Evolutionary conservation across 1,140 invertebrate genomes (phyloP), one percentile per base, ranked within the genome.

Genomic region (Riptortus pedestris): DNA sequence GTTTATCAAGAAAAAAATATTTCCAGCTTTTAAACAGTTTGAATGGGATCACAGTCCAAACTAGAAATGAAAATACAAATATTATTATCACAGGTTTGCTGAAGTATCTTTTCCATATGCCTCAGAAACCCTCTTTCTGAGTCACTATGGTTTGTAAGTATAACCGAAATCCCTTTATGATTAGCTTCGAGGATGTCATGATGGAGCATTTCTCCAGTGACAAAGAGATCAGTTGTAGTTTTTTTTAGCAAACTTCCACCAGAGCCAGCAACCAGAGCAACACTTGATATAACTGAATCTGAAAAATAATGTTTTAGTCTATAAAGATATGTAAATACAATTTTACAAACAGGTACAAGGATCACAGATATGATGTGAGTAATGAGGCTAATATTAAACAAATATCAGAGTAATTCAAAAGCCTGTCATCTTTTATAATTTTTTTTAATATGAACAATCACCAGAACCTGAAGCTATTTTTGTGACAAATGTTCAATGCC

Each of bases 161-260:
- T 88, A 0, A 98, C 93, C 63, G 82, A 81, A 20, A 79, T 81
- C 0, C 86, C 85, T 65, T 77, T 79, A 69, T 93, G 88, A 20
- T 83, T 81, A 0, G 87, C 88, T 71, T 97, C 90, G n/a, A 97
- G 76, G 0, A 97, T 74, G 62, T 96, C 93, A 72, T 98, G 95
- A 76, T 98, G 95, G 3, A 87, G 81, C 93, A 98, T 96, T 79
- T 98, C 95, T 18, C 95, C 84, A 5, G 93, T 96, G 2, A 98
- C 73, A 69, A 87, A 91, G 0, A 98, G 74, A 77, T 96, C 91
- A 11, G 86, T 88, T 27, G 74, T 63, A 0, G 85, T 76, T 22
- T 80, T 81, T 67, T 81, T 82, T 2, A 97, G 75, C 16, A 94
- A 77, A 1, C 86, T 86, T 9, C 77, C 75, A 9, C 95, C 94